phyloP scores from a whole-genome alignment of 2,113 vertebrate species.

The Miniopterus natalensis region DNA sequence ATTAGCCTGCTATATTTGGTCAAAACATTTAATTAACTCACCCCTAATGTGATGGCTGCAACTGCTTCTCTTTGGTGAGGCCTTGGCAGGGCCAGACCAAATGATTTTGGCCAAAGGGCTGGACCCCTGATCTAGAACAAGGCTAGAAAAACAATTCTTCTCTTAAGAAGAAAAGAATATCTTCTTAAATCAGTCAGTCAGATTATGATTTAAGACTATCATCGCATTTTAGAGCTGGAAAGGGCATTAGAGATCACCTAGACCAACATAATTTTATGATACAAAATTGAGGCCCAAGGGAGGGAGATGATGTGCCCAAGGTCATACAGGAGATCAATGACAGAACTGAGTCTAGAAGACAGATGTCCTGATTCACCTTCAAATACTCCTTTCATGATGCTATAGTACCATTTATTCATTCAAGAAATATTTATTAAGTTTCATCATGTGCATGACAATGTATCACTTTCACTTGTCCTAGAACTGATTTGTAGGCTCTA shows the following conservation, averaged over 20 bases:
- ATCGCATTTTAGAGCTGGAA: background rate
- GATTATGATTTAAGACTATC: background rate
- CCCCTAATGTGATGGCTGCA: too few relatives aligned
- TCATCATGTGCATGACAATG: background rate
- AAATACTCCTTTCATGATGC: constrained; percentile 21
- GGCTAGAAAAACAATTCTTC: background rate
- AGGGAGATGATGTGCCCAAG: background rate
- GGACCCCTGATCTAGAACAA: background rate
- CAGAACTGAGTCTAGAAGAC: background rate
- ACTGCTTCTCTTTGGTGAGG: too few relatives aligned
- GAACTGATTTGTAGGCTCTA: background rate
- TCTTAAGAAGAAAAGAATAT: background rate
- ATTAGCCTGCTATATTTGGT: too few relatives aligned
- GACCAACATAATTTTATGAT: constrained; percentile 15
- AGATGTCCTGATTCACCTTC: background rate
- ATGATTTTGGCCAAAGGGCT: too few relatives aligned
- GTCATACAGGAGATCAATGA: background rate
- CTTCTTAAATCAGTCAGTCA: background rate
- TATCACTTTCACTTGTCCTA: background rate
- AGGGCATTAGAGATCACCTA: background rate
- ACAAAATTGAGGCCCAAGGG: constrained; percentile 29
- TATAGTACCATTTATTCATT: background rate
- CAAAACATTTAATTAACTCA: too few relatives aligned
- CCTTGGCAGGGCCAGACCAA: too few relatives aligned
- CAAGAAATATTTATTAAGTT: constrained; percentile 1